Percentiles rank a stretch among this genome's conserved stretches.
Evolutionary conservation across 2,113 vertebrate species (phyloP).

Genomic region (Archocentrus centrarchus): DNA sequence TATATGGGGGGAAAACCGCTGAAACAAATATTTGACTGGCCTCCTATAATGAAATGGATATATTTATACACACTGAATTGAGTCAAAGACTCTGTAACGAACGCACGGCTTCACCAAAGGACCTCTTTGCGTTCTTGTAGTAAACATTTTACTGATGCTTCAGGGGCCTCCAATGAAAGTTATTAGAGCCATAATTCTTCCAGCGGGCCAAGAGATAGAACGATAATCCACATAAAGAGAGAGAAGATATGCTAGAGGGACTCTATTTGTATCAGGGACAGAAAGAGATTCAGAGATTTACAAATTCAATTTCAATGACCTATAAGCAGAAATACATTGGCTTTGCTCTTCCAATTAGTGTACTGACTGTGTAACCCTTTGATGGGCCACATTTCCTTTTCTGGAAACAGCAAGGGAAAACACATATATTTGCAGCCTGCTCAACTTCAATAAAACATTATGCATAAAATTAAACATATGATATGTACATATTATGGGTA

Average conservation of each 20-base stretch:
- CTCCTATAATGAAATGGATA: constrained; percentile 83
- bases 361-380: constrained; percentile 12
- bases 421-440: not conserved
- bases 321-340: constrained; percentile 28
- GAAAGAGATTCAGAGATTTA: constrained; percentile 36
- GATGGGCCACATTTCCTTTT: constrained; percentile 4
- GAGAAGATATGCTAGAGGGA: constrained; percentile 31
- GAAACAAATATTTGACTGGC: constrained; percentile 84
- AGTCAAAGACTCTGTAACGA: constrained; percentile 76
- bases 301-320: constrained; percentile 50
- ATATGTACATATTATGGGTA: not conserved
- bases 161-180: constrained; percentile 70
- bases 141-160: constrained; percentile 78
- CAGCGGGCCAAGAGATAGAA: constrained; percentile 57
- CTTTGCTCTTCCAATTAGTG: not conserved
- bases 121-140: constrained; percentile 62
- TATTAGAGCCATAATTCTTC: constrained; percentile 71
- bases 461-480: not conserved
- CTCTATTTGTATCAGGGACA: constrained; percentile 55
- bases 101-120: constrained; percentile 71
- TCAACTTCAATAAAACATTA: not conserved
- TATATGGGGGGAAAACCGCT: constrained; percentile 82
- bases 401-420: not conserved
- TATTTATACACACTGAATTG: constrained; percentile 81
- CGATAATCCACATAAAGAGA: constrained; percentile 55